Conservation (phyloP, 1,140 invertebrate genomes). For the Adoxophyes honmai region DNA sequence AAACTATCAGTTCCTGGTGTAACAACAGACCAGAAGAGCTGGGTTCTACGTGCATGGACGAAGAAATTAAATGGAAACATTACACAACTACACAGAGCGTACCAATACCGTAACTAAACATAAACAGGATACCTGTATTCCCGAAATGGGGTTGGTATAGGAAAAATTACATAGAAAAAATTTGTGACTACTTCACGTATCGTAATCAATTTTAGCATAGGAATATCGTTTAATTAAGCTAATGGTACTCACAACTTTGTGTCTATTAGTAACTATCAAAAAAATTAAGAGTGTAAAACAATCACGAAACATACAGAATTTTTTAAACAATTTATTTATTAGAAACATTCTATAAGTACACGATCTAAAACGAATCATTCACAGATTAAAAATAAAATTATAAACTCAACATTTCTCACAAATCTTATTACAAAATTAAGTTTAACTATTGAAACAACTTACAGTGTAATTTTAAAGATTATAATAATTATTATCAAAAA, state of each 20-base stretch:
- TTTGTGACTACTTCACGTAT: too few species aligned
- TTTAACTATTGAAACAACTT: not conserved
- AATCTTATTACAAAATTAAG: conserved; percentile 6
- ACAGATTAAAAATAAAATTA: not conserved
- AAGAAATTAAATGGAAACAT: not conserved
- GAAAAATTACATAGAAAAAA: too few species aligned
- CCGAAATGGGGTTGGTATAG: too few species aligned
- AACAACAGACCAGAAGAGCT: conserved; percentile 2
- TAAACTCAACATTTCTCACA: conserved; percentile 6
- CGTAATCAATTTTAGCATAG: too few species aligned
- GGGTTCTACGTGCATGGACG: conserved; percentile 1
- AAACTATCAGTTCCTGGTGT: conserved; percentile 12
- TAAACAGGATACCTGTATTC: too few species aligned
- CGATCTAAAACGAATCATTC: not conserved
- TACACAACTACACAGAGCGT: too few species aligned
- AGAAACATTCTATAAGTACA: conserved; percentile 5
- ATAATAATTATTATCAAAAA: conserved; percentile 15
- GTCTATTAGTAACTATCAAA: not conserved
- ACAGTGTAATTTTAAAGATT: conserved; percentile 2
- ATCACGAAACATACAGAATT: too few species aligned
- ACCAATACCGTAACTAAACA: not conserved
- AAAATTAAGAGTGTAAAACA: too few species aligned
- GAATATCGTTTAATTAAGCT: too few species aligned
- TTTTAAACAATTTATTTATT: not conserved
- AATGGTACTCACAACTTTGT: too few species aligned